Evolutionary conservation across 1,140 invertebrate genomes (phyloP).

Genomic region (Brachionus rotundiformis): DNA sequence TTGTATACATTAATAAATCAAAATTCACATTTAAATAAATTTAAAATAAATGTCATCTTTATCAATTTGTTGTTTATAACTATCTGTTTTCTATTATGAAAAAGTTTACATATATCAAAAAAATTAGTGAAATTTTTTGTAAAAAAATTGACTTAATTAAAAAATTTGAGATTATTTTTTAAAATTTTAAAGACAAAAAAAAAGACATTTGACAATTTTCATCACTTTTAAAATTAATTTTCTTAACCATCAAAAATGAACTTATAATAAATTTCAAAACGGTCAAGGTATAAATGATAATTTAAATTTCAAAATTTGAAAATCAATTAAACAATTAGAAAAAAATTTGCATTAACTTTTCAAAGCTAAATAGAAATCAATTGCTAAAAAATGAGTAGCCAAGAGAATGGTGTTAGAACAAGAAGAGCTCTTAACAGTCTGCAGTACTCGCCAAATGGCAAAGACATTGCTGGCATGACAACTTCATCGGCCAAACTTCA

Average conservation of each 20-base stretch:
- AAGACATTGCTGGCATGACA: slow-evolving; percentile 20
- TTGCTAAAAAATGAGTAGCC: slow-evolving; percentile 4
- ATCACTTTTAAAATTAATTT: not conserved
- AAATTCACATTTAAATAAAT: too few species aligned
- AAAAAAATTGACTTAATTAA: not conserved
- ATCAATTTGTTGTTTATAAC: too few species aligned
- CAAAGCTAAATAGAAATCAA: not conserved
- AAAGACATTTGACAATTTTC: not conserved
- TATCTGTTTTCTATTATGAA: too few species aligned
- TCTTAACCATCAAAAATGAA: not conserved
- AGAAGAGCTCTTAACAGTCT: slow-evolving; percentile 40
- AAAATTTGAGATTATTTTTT: not conserved
- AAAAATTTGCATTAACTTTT: not conserved
- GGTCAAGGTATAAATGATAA: slow-evolving; percentile 13
- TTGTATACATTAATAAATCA: too few species aligned
- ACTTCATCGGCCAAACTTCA: slow-evolving; percentile 36
- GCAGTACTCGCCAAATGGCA: slow-evolving; percentile 35
- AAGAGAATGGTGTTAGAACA: not conserved
- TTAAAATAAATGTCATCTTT: too few species aligned
- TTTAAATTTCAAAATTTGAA: not conserved
- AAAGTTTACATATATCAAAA: too few species aligned
- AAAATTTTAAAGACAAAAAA: not conserved
- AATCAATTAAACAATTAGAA: not conserved
- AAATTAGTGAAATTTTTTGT: too few species aligned
- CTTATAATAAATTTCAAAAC: not conserved